phyloP scores from a whole-genome alignment of 2,113 vertebrate genomes.

The Pygoscelis adeliae region DNA sequence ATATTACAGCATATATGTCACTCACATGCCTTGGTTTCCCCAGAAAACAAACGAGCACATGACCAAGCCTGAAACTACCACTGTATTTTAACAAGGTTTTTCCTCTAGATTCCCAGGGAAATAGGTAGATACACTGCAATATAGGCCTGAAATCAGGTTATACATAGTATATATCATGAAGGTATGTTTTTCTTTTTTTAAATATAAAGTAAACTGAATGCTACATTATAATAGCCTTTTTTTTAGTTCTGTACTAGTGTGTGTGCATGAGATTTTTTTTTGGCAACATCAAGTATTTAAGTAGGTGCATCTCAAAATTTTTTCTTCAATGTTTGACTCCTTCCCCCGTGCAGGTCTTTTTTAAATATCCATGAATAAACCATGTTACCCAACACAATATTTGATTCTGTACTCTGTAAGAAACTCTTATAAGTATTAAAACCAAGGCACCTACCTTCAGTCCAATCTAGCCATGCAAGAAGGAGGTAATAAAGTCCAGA shows the following conservation, averaged over 20 bases:
- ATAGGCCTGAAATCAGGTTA: not conserved
- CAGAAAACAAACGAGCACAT: not conserved
- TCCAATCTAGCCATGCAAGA: not conserved
- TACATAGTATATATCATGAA: not conserved
- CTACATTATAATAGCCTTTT: not conserved
- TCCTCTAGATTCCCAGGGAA: not conserved
- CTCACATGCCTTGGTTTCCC: not conserved
- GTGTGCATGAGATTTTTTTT: not conserved
- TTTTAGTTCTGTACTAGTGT: not conserved
- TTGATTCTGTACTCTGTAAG: not conserved
- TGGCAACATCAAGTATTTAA: not conserved
- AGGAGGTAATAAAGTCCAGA: not conserved
- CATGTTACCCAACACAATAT: not conserved
- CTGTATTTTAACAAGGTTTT: not conserved
- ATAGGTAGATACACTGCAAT: not conserved
- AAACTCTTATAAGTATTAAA: not conserved
- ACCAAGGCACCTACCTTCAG: not conserved
- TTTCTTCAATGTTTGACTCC: not conserved
- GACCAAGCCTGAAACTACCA: not conserved
- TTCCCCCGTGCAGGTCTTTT: not conserved
- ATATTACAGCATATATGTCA: not conserved
- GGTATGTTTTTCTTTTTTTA: not conserved
- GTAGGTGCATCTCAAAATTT: not conserved
- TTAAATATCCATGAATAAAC: not conserved
- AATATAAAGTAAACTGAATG: not conserved